These are phyloP conservation scores for Drosophila tani DNA, from an alignment of 1,140 invertebrate genomes.

Conservation along the genomic window DNA sequence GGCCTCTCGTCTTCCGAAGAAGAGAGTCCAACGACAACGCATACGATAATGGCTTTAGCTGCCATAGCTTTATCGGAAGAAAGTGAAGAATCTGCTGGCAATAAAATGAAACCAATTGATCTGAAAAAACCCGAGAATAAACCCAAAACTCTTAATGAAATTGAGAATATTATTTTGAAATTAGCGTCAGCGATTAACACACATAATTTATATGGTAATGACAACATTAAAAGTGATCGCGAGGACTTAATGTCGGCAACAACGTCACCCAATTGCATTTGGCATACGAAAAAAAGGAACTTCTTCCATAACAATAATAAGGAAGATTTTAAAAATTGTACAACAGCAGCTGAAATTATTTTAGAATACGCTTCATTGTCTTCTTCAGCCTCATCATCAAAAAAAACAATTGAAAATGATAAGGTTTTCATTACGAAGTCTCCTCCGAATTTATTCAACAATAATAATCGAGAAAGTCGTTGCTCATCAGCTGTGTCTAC, in stretches of 20 bases:
- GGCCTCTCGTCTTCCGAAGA: constrained; percentile 36
- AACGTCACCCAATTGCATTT: constrained; percentile 61
- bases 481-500: background rate
- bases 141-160: constrained; percentile 48
- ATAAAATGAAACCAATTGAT: background rate
- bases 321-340: constrained; percentile 27
- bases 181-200: constrained; percentile 34
- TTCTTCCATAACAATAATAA: background rate
- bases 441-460: background rate
- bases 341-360: constrained; percentile 73
- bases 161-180: constrained; percentile 64
- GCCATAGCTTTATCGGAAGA: constrained; percentile 69
- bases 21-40: constrained; percentile 34
- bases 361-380: constrained; percentile 68
- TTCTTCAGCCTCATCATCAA: constrained; percentile 15
- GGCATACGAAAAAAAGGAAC: constrained; percentile 54
- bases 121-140: constrained; percentile 12
- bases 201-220: constrained; percentile 15
- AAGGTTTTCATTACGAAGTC: constrained; percentile 15
- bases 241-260: constrained; percentile 6
- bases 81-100: constrained; percentile 5
- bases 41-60: constrained; percentile 68
- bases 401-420: constrained; percentile 16
- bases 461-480: constrained; percentile 9
- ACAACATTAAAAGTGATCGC: constrained; percentile 6